Conservation (phyloP, 2,113 vertebrate species). For the Arothron firmamentum region DNA sequence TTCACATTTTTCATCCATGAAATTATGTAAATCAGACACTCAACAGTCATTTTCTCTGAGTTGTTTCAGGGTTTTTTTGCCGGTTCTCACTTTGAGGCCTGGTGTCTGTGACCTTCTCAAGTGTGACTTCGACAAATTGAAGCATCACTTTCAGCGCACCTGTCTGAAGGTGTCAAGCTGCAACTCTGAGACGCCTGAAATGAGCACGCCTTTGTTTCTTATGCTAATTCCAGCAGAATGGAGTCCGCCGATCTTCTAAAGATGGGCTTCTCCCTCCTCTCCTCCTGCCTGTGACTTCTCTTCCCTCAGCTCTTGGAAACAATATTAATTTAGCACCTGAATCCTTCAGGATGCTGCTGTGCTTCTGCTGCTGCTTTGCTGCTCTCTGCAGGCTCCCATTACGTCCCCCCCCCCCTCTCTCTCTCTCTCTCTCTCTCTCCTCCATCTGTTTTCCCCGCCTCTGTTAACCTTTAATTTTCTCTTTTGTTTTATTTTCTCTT, state of each 20-base stretch:
- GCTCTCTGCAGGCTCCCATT: neutral
- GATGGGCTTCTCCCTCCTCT: neutral
- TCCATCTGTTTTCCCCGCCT: neutral
- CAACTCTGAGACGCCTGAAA: too few species aligned
- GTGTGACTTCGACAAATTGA: too few species aligned
- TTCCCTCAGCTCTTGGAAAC: slow-evolving; percentile 35
- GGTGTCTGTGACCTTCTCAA: too few species aligned
- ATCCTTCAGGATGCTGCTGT: slow-evolving; percentile 25
- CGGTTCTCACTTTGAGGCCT: too few species aligned
- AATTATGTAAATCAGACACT: too few species aligned
- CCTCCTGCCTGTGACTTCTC: slow-evolving; percentile 13
- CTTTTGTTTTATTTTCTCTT: slow-evolving; percentile 16
- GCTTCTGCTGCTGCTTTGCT: slow-evolving; percentile 35
- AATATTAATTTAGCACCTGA: slow-evolving; percentile 42
- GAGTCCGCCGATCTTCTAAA: neutral
- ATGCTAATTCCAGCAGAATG: too few species aligned
- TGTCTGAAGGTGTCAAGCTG: too few species aligned
- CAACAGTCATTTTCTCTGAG: too few species aligned
- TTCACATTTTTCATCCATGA: too few species aligned
- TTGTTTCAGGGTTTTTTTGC: too few species aligned
- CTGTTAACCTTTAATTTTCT: slow-evolving; percentile 15
- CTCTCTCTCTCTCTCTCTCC: slow-evolving; percentile 1
- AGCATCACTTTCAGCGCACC: too few species aligned
- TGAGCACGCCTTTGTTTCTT: too few species aligned
- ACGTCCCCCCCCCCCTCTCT: neutral